Conservation (phyloP, 2,113 vertebrate species). For the Rhinolophus sinicus region DNA sequence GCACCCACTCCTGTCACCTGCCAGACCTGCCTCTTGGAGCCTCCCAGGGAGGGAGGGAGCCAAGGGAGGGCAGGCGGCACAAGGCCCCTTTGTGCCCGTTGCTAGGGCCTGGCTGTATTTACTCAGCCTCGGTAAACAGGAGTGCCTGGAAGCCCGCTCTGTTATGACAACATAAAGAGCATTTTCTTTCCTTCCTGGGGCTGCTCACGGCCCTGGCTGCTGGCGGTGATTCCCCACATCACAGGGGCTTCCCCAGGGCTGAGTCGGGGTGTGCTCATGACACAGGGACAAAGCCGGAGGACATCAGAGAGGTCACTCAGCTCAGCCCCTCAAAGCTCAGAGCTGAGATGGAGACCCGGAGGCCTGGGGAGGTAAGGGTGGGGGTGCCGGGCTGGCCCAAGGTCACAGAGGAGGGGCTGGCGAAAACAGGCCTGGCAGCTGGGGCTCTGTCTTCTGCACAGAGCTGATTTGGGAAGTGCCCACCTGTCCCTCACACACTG, state of each 20-base stretch:
- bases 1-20: neutral
- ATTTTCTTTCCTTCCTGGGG: conserved; percentile 16
- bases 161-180: conserved; percentile 55
- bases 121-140: conserved; percentile 74
- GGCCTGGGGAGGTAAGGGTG: neutral
- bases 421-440: rapidly evolving
- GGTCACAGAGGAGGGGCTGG: neutral
- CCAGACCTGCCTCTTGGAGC: neutral
- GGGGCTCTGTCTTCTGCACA: neutral
- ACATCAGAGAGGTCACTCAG: neutral
- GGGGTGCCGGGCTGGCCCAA: neutral
- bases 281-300: neutral
- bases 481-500: neutral
- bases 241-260: neutral
- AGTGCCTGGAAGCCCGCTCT: conserved; percentile 64
- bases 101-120: conserved; percentile 72
- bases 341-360: neutral
- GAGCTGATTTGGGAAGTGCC: rapidly evolving
- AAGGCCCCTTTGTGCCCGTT: conserved; percentile 74
- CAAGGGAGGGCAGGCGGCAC: neutral
- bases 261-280: neutral
- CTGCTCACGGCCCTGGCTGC: too few relatives aligned
- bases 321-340: neutral
- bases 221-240: neutral
- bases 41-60: conserved; percentile 27